phyloP scores from a whole-genome alignment of 2,797 vertebrate species.

The Acomys russatus region DNA sequence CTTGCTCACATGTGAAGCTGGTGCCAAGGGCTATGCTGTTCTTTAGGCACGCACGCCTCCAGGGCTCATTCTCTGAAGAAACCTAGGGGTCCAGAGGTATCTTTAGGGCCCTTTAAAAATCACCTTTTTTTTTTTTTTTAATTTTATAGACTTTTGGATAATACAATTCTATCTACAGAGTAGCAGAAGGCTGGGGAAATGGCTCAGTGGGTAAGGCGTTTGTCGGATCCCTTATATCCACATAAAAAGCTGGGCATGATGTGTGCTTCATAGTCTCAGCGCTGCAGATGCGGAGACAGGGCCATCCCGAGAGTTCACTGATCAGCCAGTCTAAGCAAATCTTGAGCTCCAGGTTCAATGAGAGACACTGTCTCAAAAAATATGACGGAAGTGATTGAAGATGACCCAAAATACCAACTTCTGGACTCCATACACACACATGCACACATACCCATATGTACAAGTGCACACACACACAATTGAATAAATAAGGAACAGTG shows the following conservation, averaged over 20 bases:
- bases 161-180: background rate
- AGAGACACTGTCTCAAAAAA: background rate
- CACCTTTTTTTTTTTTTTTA: background rate
- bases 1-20: background rate
- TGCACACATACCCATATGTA: too few species aligned
- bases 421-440: background rate
- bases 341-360: background rate
- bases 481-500: background rate
- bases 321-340: background rate
- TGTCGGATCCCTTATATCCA: background rate
- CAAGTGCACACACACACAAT: too few species aligned
- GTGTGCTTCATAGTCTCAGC: background rate
- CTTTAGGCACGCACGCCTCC: background rate
- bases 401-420: background rate
- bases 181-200: background rate
- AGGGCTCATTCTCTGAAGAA: constrained; percentile 10
- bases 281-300: background rate
- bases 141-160: background rate
- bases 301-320: background rate
- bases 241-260: background rate
- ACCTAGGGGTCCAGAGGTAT: background rate
- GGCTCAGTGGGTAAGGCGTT: background rate
- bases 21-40: background rate
- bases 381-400: background rate
- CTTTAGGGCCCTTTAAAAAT: background rate